Percentiles rank a stretch among this genome's conserved stretches.
These are phyloP conservation scores for Poeciliopsis prolifica DNA, from an alignment of 2,113 vertebrate species.

Conservation along the genomic window DNA sequence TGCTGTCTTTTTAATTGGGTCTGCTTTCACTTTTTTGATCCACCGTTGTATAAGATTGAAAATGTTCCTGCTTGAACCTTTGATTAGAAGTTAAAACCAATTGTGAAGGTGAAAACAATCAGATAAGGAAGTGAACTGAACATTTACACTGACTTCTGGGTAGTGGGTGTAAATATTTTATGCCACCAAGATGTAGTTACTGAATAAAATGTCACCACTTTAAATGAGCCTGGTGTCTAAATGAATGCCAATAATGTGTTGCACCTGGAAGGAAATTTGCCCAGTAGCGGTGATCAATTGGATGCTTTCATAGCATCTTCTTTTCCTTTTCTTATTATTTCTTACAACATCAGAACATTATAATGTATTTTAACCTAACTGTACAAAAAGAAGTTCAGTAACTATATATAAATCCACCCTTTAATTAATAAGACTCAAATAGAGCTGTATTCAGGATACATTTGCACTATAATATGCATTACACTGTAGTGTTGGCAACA, in stretches of 20 bases:
- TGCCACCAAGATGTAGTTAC: conserved; percentile 19
- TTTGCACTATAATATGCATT: too few species aligned
- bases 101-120: conserved; percentile 5
- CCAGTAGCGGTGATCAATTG: neutral
- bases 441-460: too few species aligned
- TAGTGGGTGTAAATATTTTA: conserved; percentile 4
- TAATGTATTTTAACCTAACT: neutral
- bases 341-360: neutral
- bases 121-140: neutral
- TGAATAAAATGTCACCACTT: conserved; percentile 40
- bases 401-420: neutral
- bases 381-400: neutral
- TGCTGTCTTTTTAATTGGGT: neutral
- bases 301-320: neutral
- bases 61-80: neutral
- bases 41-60: neutral
- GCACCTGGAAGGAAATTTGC: neutral
- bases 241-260: neutral
- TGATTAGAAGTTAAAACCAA: neutral
- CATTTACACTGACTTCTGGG: neutral
- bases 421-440: too few species aligned
- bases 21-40: neutral
- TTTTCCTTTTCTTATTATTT: neutral
- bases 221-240: conserved; percentile 33
- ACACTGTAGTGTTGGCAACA: too few species aligned